Base-by-base conservation (phyloP, 2,888 invertebrate genomes). In the Drosophila pseudotakahashii region DNA sequence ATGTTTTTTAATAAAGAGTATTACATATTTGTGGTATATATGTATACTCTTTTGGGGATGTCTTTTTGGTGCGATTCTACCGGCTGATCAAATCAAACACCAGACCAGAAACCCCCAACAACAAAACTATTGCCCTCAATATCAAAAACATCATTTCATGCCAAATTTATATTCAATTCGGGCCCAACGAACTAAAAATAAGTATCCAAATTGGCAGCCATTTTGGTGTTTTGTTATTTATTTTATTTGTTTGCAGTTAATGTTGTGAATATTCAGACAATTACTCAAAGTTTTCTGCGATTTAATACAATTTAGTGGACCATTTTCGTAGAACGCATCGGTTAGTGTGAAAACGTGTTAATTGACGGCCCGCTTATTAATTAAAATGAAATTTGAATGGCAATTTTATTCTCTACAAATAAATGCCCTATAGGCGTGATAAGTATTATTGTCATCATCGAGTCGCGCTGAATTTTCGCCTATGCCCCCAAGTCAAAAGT, bases 121-220 rank as follows among this genome's bases (percentile, higher is more conserved):
- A 73, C 36, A 37, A 73, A 41, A 32, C 54, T 70, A 68, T 72
- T 77, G 75, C 59, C 58, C 80, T 75, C 76, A 64, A 78, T 84
- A 83, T 77, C 81, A 84, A 78, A 89, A 79, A 84, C 81, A 85
- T 87, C 88, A 91, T 91, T 91, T 91, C 91, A 91, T 91, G 91
- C 87, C 89, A 91, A 90, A 91, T 91, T 91, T 91, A 86, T 86
- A 89, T 89, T 83, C 87, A 85, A 89, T 89, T 88, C 89, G 83
- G 80, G 82, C 76, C 79, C 78, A 81, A 82, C 59, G 59, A 75
- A 73, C 76, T 77, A 78, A 77, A 82, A 79, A 81, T 47, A 67
- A 30, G 50, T 34, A 44, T 67, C 16, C 57, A 72, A 68, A 60
- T 51, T 68, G 61, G 36, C 66, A 59, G 67, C 73, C 81, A 84